A percentile compares a stretch with the other conserved stretches of the same genome.
Evolutionary conservation across 2,797 vertebrate genomes (phyloP).

Genomic region (Agapornis canus): DNA sequence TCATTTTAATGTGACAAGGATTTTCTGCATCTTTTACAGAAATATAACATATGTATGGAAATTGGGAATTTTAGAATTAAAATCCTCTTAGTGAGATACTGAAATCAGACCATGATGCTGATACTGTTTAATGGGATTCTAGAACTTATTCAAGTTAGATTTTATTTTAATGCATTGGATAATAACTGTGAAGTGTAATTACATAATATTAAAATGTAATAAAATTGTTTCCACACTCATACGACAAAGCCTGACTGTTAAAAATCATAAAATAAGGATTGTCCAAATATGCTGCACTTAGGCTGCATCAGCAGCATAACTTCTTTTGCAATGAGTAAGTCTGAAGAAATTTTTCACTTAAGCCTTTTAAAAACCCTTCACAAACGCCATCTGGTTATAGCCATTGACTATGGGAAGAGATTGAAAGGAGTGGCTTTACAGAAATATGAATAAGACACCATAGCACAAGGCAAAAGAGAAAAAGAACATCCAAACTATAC

Average conservation of each 20-base stretch:
- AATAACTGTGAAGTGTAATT: not conserved
- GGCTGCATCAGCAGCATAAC: not conserved
- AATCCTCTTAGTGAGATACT: not conserved
- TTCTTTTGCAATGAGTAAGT: not conserved
- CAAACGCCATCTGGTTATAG: not conserved
- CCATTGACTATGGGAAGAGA: conserved; percentile 11
- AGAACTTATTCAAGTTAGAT: not conserved
- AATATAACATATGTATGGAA: not conserved
- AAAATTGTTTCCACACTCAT: not conserved
- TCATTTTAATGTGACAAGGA: not conserved
- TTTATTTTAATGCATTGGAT: not conserved
- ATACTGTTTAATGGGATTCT: not conserved
- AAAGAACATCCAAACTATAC: not conserved
- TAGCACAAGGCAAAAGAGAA: not conserved
- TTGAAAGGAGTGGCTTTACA: conserved; percentile 13
- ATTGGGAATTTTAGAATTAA: not conserved
- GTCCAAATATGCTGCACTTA: not conserved
- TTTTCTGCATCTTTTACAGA: not conserved
- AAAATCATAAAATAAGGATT: not conserved
- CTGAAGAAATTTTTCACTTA: conserved; percentile 10
- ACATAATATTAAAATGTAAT: not conserved
- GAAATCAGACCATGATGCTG: not conserved
- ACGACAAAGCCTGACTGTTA: not conserved
- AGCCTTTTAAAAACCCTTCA: conserved; percentile 24
- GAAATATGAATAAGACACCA: not conserved